phyloP scores from a whole-genome alignment of 2,797 vertebrate species.

The Melanitta fusca region DNA sequence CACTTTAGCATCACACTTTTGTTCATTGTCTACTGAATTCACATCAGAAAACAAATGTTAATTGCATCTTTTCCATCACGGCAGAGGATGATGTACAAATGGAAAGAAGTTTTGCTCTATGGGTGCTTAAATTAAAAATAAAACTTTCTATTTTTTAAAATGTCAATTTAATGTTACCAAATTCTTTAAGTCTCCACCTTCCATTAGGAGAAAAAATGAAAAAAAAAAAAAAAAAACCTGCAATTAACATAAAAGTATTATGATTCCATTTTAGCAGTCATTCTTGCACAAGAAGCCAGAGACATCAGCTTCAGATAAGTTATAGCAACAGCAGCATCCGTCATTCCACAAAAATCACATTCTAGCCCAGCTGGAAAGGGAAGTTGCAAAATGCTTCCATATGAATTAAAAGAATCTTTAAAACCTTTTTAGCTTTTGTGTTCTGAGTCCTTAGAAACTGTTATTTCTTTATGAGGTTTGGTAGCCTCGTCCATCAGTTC shows the following conservation, averaged over 20 bases:
- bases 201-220: not conserved
- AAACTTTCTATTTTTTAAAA: not conserved
- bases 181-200: not conserved
- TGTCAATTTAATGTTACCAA: not conserved
- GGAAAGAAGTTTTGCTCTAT: not conserved
- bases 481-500: constrained; percentile 93
- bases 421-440: constrained; percentile 15
- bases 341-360: constrained; percentile 10
- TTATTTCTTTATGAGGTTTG: constrained; percentile 86
- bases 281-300: not conserved
- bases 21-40: not conserved
- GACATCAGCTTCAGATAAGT: not conserved
- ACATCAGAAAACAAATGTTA: not conserved
- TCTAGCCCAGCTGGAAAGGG: constrained; percentile 3
- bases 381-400: not conserved
- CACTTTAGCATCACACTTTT: not conserved
- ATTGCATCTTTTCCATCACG: not conserved
- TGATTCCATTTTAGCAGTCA: constrained; percentile 7
- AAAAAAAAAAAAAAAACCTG: not conserved
- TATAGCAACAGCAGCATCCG: not conserved
- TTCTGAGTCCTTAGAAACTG: constrained; percentile 77
- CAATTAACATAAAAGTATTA: not conserved
- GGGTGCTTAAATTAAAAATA: not conserved
- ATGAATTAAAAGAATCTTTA: not conserved
- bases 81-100: not conserved